Base-by-base conservation (phyloP, 1,140 invertebrate genomes). In the Drosophila virilis region DNA sequence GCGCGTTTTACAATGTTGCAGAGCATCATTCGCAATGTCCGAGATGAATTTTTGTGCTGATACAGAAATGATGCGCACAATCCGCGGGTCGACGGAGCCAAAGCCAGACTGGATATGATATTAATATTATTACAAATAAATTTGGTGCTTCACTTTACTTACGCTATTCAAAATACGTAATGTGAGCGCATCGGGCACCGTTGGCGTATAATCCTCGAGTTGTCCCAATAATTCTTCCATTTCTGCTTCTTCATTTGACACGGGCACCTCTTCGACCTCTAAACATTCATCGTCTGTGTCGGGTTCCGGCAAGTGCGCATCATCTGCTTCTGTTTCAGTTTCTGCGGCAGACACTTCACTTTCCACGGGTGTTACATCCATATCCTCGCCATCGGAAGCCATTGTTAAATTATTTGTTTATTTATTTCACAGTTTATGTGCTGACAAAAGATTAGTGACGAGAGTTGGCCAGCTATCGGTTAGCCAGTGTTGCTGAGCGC, bases 41-140 rank as follows among this genome's bases (percentile, higher is more conserved):
- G 98, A 98, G 33, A 99, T 96, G 90, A 99, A 99, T 92, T 99
- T 99, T 92, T 99, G 98, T 15, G 98, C 96, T 5, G 98, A 97
- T 43, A 99, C 92, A 0, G 98, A 98, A 59, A 99, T 96, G 9
- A 99, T 93, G 13, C 98, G 94, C 8, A 94, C 92, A 83, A 98
- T 95, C 88, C 98, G 94, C 4, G 97, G 97, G 93, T 99, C 98
- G 58, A 96, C 95, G 2, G 97, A 95, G 78, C 98, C 96, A 93
- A 99, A 98, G 6, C 98, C 98, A 85, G 97, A 95, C 86, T 88
- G n/a, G 0, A 33, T 28, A 32, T 12, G 6, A 22, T 6, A 0
- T 33, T 3, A 32, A 13, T 33, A 13, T 37, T 40, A 37, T 9
- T 8, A 10, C 0, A 13, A 45, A 15, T 6, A 8, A 1, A 8